phyloP scores from a whole-genome alignment of 2,888 invertebrate species.

The Hesperia comma region DNA sequence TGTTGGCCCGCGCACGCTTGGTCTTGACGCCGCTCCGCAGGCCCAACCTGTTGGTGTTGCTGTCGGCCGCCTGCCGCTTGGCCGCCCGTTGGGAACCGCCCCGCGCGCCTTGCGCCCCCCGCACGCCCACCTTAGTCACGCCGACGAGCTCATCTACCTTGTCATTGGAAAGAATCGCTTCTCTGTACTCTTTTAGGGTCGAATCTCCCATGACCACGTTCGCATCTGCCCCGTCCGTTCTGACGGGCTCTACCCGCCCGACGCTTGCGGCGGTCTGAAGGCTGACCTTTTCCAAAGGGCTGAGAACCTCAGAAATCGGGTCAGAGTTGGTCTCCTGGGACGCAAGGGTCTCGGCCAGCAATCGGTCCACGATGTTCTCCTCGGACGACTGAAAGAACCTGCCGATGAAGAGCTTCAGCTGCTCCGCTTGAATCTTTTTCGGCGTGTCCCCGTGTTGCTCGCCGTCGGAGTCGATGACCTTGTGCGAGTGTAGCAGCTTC shows the following conservation, averaged over 20 bases:
- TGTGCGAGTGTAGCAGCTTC: slow-evolving; percentile 50
- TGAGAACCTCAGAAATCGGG: slow-evolving; percentile 57
- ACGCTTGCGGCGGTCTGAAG: slow-evolving; percentile 54
- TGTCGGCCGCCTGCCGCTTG: slow-evolving; percentile 47
- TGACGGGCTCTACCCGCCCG: slow-evolving; percentile 48
- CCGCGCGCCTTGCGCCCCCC: too few relatives aligned
- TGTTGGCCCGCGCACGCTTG: slow-evolving; percentile 46
- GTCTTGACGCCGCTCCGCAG: slow-evolving; percentile 49
- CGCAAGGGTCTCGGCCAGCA: slow-evolving; percentile 56
- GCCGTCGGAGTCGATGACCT: slow-evolving; percentile 49
- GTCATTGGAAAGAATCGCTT: slow-evolving; percentile 51
- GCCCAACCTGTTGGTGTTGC: slow-evolving; percentile 37
- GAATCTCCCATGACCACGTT: slow-evolving; percentile 46
- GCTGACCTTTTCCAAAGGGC: slow-evolving; percentile 55
- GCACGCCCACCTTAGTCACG: neutral
- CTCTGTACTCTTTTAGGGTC: slow-evolving; percentile 59
- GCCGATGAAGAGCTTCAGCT: slow-evolving; percentile 49
- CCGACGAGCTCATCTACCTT: slow-evolving; percentile 45
- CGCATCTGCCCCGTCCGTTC: slow-evolving; percentile 22
- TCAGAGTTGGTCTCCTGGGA: slow-evolving; percentile 55
- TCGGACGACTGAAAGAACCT: slow-evolving; percentile 52
- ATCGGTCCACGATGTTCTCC: slow-evolving; percentile 52
- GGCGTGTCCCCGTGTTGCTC: slow-evolving; percentile 42
- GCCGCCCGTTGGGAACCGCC: too few relatives aligned
- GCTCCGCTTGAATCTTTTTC: slow-evolving; percentile 50